Conservation (phyloP, 2,888 invertebrate species). For the Ametastegia equiseti region DNA sequence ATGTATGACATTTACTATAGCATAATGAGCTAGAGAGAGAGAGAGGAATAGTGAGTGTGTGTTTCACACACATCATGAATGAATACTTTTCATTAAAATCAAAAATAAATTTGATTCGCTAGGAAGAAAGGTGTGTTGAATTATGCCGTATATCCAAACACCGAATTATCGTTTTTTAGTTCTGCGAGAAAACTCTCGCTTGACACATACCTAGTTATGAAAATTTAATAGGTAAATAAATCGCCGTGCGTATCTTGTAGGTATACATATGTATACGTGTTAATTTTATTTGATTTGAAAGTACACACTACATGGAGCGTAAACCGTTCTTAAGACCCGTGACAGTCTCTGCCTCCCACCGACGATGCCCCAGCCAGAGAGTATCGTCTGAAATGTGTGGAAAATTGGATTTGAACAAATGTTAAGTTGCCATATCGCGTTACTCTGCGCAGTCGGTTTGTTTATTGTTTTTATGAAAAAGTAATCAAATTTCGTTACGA, state of each 20-base stretch:
- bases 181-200: too few species aligned
- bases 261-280: neutral
- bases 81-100: neutral
- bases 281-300: conserved; percentile 27
- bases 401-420: neutral
- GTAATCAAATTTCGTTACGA: neutral
- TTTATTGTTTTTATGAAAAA: neutral
- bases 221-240: too few species aligned
- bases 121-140: neutral
- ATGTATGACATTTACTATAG: neutral
- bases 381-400: neutral
- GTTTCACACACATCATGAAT: neutral
- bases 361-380: conserved; percentile 20
- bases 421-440: conserved; percentile 38
- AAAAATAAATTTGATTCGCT: neutral
- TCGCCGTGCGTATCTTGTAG: too few species aligned
- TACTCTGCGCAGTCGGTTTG: neutral
- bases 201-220: too few species aligned
- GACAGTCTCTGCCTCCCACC: conserved; percentile 69
- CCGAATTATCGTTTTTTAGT: neutral
- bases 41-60: neutral
- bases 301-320: conserved; percentile 11
- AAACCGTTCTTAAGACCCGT: conserved; percentile 57
- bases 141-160: neutral
- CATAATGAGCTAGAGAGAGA: neutral